Evolutionary conservation across 2,888 invertebrate species (phyloP), one percentile per base, ranked within the genome.

Genomic region (Empis stercorea): DNA sequence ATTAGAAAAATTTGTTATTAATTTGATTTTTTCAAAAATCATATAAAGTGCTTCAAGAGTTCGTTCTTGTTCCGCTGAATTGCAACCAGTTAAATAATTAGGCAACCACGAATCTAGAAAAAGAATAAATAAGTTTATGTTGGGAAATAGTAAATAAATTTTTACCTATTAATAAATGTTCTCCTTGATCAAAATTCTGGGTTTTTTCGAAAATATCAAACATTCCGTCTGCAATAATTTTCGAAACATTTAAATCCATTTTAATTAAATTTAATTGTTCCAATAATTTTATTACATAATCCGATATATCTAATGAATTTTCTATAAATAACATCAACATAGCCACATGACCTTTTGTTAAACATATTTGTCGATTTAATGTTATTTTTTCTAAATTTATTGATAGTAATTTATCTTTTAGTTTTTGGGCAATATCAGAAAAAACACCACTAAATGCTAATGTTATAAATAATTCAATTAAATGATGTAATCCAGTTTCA

Each of bases 401-500:
- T 17, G 64, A 62, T 3, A 66, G 55, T 11, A 71, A 51, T 52
- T 68, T 64, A 10, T 66, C 65, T 10, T 65, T 59, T 16, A 71
- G 49, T 54, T 69, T 69, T 2, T 56, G 52, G 6, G 63, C 61
- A 46, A 55, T 51, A 30, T 65, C 63, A 3, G 27, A 46, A 16
- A 64, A 57, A 30, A 66, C 62, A 3, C 55, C 57, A 16, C 60
- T 60, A 1, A 68, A 50, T 5, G 63, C 58, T 44, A 70, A 51
- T 10, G 63, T 59, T 1, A 70, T 53, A 48, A 70, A 66, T 15
- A 70, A 54, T 51, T 68, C 67, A 13, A 74, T 65, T 39, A 78
- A 71, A 63, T 78, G 74, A 54, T 74, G 74, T 30, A 78, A 65
- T 2, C 78, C 78, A 23, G 65, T 65, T 55, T 76, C 75, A 20